phyloP scores from a whole-genome alignment of 2,113 vertebrate genomes.

The Tychaedon coryphoeus region DNA sequence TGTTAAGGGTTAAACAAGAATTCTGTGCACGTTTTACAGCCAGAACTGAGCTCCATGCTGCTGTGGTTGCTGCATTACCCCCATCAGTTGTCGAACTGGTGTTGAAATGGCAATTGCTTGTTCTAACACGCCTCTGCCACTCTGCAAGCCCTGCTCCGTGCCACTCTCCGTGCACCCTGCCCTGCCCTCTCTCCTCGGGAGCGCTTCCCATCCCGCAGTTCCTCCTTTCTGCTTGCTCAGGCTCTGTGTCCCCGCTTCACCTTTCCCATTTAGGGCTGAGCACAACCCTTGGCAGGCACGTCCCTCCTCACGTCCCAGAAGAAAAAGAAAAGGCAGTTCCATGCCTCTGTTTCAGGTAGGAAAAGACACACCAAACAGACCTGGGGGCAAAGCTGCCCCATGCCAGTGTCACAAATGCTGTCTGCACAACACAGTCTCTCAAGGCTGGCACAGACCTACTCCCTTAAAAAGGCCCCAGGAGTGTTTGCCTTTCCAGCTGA shows the following conservation, averaged over 20 bases:
- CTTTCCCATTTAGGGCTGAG: not conserved
- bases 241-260: not conserved
- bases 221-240: not conserved
- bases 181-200: not conserved
- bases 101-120: not conserved
- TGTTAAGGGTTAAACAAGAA: not conserved
- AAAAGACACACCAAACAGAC: fast-evolving
- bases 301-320: not conserved
- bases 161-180: not conserved
- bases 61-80: not conserved
- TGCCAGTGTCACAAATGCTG: not conserved
- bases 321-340: not conserved
- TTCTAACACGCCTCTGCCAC: not conserved
- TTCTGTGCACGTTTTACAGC: not conserved
- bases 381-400: not conserved
- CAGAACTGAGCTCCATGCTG: not conserved
- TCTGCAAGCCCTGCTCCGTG: not conserved
- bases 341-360: not conserved
- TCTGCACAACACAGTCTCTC: not conserved
- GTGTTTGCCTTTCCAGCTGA: not conserved
- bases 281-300: not conserved
- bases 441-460: not conserved
- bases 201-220: not conserved
- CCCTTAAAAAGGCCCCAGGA: not conserved
- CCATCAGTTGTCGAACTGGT: not conserved